Conservation (phyloP, 2,113 vertebrate genomes). For the Megaptera novaeangliae region DNA sequence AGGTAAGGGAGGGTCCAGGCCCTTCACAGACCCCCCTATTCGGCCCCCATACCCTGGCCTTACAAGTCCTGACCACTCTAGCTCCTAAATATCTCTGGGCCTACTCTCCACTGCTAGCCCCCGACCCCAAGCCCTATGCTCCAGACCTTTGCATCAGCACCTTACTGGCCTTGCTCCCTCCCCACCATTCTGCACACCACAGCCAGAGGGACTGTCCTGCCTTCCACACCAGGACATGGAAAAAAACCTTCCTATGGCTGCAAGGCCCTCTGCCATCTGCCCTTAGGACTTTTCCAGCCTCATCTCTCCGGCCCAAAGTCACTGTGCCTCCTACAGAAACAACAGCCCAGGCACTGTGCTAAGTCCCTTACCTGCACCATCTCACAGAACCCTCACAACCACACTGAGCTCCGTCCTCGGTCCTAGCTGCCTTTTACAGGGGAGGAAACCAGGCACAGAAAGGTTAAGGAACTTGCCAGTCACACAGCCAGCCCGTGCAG, state of each 20-base stretch:
- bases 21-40: background rate
- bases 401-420: background rate
- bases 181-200: background rate
- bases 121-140: background rate
- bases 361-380: background rate
- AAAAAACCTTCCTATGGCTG: background rate
- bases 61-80: background rate
- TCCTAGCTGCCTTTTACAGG: background rate
- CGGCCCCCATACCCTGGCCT: rapidly evolving
- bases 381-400: background rate
- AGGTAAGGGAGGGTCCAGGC: background rate
- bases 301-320: background rate
- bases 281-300: background rate
- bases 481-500: background rate
- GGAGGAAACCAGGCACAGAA: background rate
- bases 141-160: background rate
- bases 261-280: background rate
- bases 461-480: background rate
- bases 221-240: no score
- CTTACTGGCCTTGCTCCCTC: background rate
- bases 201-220: background rate
- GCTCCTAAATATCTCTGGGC: background rate
- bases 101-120: background rate
- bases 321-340: background rate
- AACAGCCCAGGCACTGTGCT: background rate